A percentile compares a stretch with the other conserved stretches of the same genome.
phyloP scores from a whole-genome alignment of 1,140 invertebrate species.

The Zaprionus taronus region DNA sequence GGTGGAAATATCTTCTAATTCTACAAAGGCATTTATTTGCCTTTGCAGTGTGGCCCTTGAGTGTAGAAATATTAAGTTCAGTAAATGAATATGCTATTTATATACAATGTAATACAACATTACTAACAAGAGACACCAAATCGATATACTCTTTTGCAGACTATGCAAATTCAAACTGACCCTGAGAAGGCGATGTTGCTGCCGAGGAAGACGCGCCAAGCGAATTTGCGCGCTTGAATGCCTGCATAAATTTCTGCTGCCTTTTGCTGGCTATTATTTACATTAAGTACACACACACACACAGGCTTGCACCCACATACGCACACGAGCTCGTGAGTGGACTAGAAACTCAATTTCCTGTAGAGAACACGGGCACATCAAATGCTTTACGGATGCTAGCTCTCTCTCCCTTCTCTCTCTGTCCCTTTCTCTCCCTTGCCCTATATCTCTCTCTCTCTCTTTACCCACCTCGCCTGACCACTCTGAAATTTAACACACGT shows the following conservation, averaged over 20 bases:
- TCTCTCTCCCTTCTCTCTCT: neutral
- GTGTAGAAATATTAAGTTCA: too few relatives aligned
- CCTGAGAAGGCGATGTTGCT: conserved; percentile 54
- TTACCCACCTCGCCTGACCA: conserved; percentile 11
- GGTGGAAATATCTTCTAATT: too few relatives aligned
- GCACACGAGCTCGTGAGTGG: conserved; percentile 22
- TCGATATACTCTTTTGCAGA: neutral
- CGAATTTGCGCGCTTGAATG: conserved; percentile 62
- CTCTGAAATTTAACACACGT: conserved; percentile 77
- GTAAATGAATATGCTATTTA: too few relatives aligned
- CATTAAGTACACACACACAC: conserved; percentile 38
- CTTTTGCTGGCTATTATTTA: conserved; percentile 54
- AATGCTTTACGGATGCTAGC: conserved; percentile 64
- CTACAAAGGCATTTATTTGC: too few relatives aligned
- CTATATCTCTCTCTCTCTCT: neutral
- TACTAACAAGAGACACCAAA: neutral
- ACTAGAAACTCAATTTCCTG: conserved; percentile 80
- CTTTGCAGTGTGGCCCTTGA: too few relatives aligned
- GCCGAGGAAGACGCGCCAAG: conserved; percentile 42
- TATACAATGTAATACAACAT: too few relatives aligned
- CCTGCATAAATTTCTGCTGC: conserved; percentile 56
- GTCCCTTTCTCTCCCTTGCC: neutral
- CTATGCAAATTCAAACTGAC: conserved; percentile 42
- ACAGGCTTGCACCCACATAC: conserved; percentile 15
- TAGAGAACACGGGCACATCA: conserved; percentile 62